Base-by-base conservation (phyloP, 2,113 vertebrate genomes). In the Cebus imitator region DNA sequence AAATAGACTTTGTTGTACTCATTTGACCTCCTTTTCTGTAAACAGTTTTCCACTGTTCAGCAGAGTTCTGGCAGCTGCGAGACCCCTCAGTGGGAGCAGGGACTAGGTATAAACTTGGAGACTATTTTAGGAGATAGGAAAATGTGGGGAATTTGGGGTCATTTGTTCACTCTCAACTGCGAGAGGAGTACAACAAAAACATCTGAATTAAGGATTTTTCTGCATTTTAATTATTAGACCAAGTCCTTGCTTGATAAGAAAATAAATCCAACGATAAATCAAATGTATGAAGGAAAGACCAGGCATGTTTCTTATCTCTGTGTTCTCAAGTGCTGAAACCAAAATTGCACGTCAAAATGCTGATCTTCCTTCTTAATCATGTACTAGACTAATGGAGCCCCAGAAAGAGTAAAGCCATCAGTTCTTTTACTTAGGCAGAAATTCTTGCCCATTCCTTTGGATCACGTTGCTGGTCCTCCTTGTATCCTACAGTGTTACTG, bases 61-160 rank as follows among this genome's bases (percentile, higher is more conserved):
- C 79, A 94, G 96, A 12, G 16, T 96, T 98, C 95, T 95, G 96
- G 94, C 97, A 97, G 16, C 64, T 52, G 16, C 6, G 81, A 95
- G 55, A 50, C 21, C 91, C 96, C 95, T 58, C 94, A 66, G 40
- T 75, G 0, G 70, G 90, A 94, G 66, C 88, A 90, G 89, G 57
- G 45, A 45, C 58, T 83, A 94, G 64, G 35, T 80, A 76, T 96
- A 88, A 97, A 95, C 50, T 78, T 84, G 17, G 2, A 13, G 95
- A 43, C 95, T 94, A 76, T 97, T 72, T 96, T 78, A 85, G 82
- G 18, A 96, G 97, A 35, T 82, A 68, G 6, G 70, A 94, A 94
- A 94, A 96, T 61, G 48, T 68, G 91, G 75, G 40, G 58, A 93
- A 87, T 96, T 81, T 64, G 30, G 66, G 94, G 86, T 93, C 96